Evolutionary conservation across 2,888 invertebrate species (phyloP), one percentile per base, ranked within the genome.

Genomic region (Pharmacophagus antenor): DNA sequence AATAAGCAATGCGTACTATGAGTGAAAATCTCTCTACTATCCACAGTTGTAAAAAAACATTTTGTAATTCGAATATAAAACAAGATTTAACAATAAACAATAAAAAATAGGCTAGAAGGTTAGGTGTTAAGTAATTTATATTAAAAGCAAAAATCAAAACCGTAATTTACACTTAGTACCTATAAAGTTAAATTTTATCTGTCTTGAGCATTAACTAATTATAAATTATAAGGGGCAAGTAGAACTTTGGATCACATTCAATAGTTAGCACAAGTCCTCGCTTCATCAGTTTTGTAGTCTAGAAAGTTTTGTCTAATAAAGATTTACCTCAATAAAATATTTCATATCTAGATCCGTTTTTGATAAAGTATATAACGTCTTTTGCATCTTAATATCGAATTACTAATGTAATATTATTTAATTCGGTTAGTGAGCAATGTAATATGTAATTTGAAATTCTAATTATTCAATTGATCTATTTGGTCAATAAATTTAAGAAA

Each of bases 111-210:
- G 31, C 31, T 12, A 2, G 15, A 10, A 31, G 31, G 15, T 31
- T 31, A 31, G 12, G 12, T 31, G 8, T 31, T 31, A 27, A 27
- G 10, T 10, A 27, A 27, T 10, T 27, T 27, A 31, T 12, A 31
- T 31, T 10, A 31, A 31, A 12, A 31, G 12, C 3, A 31, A 3
- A 6, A 17, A 8, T 42, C 6, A 3, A 42, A 17, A 42, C 27
- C 27, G 47, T 55, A 21, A 31, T 31, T 31, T 47, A 31, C 55
- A 55, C 55, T 44, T 55, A 31, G 31, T 47, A 27, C 47, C 17
- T n/a, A 47, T 20, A 17, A 6, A 42, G n/a, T 54, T 20, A 47
- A 31, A 55, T 47, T 31, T 21, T 18, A 47, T 55, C 31, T 27
- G 21, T 21, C 12, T 18, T 8, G 4, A 46, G 42, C n/a, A n/a